Percentiles rank a stretch among this genome's conserved stretches.
phyloP scores from a whole-genome alignment of 2,888 invertebrate genomes.

The Pandemis corylana region DNA sequence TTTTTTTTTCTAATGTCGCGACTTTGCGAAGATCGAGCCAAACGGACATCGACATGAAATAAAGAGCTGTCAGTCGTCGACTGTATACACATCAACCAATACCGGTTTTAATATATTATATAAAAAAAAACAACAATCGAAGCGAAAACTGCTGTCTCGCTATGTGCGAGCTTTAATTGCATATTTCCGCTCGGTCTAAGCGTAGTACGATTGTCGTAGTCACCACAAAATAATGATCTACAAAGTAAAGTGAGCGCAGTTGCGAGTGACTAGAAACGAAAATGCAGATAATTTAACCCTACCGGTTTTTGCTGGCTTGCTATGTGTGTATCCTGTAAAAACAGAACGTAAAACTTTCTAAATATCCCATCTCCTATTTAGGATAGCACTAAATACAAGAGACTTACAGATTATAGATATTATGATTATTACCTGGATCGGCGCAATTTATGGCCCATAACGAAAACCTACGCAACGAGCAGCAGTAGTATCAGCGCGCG shows the following conservation, averaged over 20 bases:
- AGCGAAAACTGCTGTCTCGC: not conserved
- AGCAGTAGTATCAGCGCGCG: too few relatives aligned
- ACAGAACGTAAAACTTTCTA: too few relatives aligned
- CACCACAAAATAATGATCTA: conserved; percentile 2
- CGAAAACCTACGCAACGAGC: not conserved
- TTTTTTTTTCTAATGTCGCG: not conserved
- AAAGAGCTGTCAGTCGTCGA: not conserved
- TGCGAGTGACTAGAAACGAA: not conserved
- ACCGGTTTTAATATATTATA: too few relatives aligned
- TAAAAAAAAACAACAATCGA: too few relatives aligned
- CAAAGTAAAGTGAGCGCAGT: not conserved
- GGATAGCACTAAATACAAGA: too few relatives aligned
- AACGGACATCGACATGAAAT: not conserved
- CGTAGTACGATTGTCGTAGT: not conserved
- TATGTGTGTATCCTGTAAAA: not conserved
- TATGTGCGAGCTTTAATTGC: not conserved
- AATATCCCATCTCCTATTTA: too few relatives aligned
- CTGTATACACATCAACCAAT: not conserved
- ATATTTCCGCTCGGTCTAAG: not conserved
- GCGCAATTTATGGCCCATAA: too few relatives aligned
- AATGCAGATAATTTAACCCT: not conserved
- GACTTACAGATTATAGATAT: too few relatives aligned
- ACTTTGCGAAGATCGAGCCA: not conserved
- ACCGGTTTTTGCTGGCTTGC: not conserved
- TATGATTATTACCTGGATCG: too few relatives aligned